phyloP scores from a whole-genome alignment of 1,140 invertebrate species.

The Cydia strobilella region DNA sequence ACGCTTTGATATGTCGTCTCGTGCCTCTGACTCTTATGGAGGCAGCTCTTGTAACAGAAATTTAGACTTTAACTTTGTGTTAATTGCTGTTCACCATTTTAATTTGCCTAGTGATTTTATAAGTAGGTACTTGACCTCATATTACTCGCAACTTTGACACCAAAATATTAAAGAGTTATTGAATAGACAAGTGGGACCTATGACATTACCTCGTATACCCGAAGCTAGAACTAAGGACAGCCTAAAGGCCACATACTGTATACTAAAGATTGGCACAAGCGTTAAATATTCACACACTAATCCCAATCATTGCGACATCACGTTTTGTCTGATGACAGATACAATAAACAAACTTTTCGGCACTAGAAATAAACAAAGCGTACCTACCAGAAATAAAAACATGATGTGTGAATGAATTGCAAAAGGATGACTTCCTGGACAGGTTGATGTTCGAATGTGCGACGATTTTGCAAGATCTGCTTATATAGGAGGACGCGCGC shows the following conservation, averaged over 20 bases:
- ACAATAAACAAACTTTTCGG: constrained; percentile 33
- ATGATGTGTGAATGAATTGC: constrained; percentile 50
- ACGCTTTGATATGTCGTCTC: too few species aligned
- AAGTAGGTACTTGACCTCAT: neutral
- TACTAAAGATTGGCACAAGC: constrained; percentile 44
- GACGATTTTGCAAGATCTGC: constrained; percentile 71
- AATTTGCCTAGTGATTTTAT: neutral
- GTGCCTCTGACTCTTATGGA: too few species aligned
- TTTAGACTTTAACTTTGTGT: too few species aligned
- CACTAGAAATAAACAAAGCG: constrained; percentile 37
- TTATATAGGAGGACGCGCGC: constrained; percentile 63
- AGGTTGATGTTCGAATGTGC: constrained; percentile 69
- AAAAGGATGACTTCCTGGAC: constrained; percentile 69
- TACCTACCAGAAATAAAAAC: constrained; percentile 65
- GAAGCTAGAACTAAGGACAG: constrained; percentile 25
- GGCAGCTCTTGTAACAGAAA: too few species aligned
- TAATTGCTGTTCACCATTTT: neutral
- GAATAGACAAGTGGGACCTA: neutral
- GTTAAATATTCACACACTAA: constrained; percentile 53
- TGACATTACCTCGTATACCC: constrained; percentile 32
- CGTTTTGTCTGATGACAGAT: constrained; percentile 34
- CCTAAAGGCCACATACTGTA: constrained; percentile 46
- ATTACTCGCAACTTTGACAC: neutral
- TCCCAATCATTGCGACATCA: constrained; percentile 53
- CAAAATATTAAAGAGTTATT: constrained; percentile 13